Percentiles rank a stretch among this genome's conserved stretches.
Evolutionary conservation across 1,140 invertebrate genomes (phyloP).

Genomic region (Drosophila fuyamai): DNA sequence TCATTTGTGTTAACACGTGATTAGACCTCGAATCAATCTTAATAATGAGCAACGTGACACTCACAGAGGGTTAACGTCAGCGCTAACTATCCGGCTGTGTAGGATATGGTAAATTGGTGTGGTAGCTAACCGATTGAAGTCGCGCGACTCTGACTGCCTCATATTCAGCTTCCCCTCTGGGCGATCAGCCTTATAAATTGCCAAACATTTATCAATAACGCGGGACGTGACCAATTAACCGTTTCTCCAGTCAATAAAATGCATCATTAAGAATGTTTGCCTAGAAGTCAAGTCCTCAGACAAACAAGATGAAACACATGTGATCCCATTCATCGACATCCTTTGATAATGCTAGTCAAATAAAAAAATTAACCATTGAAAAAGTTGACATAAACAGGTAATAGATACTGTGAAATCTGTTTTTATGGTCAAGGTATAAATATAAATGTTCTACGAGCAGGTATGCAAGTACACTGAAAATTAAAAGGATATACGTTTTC

Average conservation of each 20-base stretch:
- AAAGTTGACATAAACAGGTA: slow-evolving; percentile 24
- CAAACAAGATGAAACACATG: slow-evolving; percentile 24
- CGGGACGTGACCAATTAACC: slow-evolving; percentile 73
- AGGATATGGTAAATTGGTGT: slow-evolving; percentile 11
- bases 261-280: slow-evolving; percentile 29
- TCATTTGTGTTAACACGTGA: slow-evolving; percentile 80
- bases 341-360: slow-evolving; percentile 23
- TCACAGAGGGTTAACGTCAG: slow-evolving; percentile 19
- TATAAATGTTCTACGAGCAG: not conserved
- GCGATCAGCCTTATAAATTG: slow-evolving; percentile 58
- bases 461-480: not conserved
- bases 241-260: slow-evolving; percentile 55
- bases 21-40: slow-evolving; percentile 76
- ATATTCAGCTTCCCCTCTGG: slow-evolving; percentile 6
- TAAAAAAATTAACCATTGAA: slow-evolving; percentile 11
- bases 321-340: slow-evolving; percentile 17
- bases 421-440: slow-evolving; percentile 10
- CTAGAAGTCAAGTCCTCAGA: slow-evolving; percentile 15
- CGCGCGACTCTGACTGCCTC: slow-evolving; percentile 69
- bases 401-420: slow-evolving; percentile 11
- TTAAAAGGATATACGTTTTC: not conserved
- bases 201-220: slow-evolving; percentile 71
- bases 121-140: slow-evolving; percentile 69
- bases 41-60: slow-evolving; percentile 76
- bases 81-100: not conserved